A percentile compares a stretch with the other conserved stretches of the same genome.
phyloP scores from a whole-genome alignment of 2,888 invertebrate genomes.

The Dryobota labecula region DNA sequence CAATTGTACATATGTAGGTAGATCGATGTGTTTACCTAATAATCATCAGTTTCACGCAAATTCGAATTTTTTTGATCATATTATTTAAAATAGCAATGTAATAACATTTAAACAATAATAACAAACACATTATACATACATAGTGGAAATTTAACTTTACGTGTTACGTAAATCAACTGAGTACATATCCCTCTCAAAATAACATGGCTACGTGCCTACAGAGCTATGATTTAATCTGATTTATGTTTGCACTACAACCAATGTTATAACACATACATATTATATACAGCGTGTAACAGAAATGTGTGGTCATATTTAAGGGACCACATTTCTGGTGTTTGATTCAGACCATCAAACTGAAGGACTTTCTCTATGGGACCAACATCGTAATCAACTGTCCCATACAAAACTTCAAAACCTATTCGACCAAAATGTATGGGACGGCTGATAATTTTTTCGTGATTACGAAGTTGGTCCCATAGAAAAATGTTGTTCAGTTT shows the following conservation, averaged over 20 bases:
- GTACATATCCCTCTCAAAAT: conserved; percentile 49
- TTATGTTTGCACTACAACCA: conserved; percentile 46
- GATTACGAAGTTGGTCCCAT: not conserved
- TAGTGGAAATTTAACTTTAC: conserved; percentile 44
- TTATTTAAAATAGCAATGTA: conserved; percentile 1
- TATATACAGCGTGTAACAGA: not conserved
- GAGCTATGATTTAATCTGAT: conserved; percentile 58
- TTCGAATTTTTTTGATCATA: not conserved
- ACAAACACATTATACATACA: conserved; percentile 17
- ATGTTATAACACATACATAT: conserved; percentile 11
- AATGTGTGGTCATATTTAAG: not conserved
- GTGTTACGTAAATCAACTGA: conserved; percentile 47
- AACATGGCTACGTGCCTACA: conserved; percentile 51
- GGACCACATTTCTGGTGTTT: too few relatives aligned
- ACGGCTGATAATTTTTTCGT: not conserved
- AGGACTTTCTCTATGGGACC: not conserved
- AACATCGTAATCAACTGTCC: not conserved
- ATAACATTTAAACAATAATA: conserved; percentile 30
- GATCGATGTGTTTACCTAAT: not conserved
- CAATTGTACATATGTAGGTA: too few relatives aligned
- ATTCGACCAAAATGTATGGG: not conserved
- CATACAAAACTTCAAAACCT: too few relatives aligned
- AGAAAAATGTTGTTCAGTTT: not conserved
- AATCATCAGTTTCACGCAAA: not conserved
- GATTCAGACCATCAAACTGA: too few relatives aligned